A percentile compares a stretch with the other conserved stretches of the same genome.
These are phyloP conservation scores for Melanaphis sacchari DNA, from an alignment of 1,140 invertebrate genomes.

Conservation along the genomic window DNA sequence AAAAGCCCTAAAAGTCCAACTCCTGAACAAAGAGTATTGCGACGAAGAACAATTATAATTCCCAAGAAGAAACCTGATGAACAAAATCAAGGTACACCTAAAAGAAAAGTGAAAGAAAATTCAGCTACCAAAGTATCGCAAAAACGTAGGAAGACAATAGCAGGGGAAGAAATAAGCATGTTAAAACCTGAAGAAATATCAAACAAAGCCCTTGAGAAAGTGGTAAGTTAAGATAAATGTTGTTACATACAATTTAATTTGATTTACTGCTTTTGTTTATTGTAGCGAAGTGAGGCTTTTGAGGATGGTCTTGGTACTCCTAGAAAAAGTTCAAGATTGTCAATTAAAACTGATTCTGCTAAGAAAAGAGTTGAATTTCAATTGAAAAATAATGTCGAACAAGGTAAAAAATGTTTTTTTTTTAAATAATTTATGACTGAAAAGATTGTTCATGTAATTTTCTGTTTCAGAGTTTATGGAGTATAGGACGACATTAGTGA, in stretches of 20 bases:
- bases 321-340: constrained; percentile 49
- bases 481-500: constrained; percentile 25
- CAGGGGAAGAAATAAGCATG: constrained; percentile 32
- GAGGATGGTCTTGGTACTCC: constrained; percentile 5
- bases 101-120: constrained; percentile 5
- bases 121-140: neutral
- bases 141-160: constrained; percentile 46
- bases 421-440: neutral
- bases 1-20: constrained; percentile 52
- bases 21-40: constrained; percentile 45
- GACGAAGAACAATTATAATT: constrained; percentile 50
- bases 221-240: constrained; percentile 32
- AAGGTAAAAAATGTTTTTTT: constrained; percentile 31
- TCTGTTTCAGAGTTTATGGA: constrained; percentile 48
- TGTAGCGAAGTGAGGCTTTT: constrained; percentile 36
- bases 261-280: neutral
- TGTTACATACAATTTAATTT: neutral
- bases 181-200: constrained; percentile 53
- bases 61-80: constrained; percentile 10
- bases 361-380: constrained; percentile 53
- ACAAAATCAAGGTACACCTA: constrained; percentile 44
- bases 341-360: constrained; percentile 49
- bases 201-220: constrained; percentile 50
- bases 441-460: neutral
- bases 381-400: constrained; percentile 41